Evolutionary conservation across 2,888 invertebrate genomes (phyloP).

Genomic region (Pyrgus malvae): DNA sequence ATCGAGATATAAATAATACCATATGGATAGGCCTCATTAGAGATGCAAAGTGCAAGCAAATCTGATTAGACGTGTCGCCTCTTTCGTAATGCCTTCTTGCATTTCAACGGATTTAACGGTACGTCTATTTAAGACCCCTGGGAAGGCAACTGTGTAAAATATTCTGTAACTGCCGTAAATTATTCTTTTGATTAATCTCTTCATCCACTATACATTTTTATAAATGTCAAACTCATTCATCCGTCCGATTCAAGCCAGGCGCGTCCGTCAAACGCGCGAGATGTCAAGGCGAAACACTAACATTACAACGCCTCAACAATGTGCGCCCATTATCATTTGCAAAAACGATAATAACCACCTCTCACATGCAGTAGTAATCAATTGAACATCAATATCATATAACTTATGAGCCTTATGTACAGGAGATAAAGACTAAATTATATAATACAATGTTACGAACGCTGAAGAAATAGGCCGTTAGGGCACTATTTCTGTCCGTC

Average conservation of each 20-base stretch:
- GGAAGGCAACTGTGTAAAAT: neutral
- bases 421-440: conserved; percentile 12
- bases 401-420: conserved; percentile 9
- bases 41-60: conserved; percentile 31
- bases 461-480: conserved; percentile 42
- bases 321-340: conserved; percentile 14
- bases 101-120: conserved; percentile 7
- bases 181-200: no score
- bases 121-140: conserved; percentile 6
- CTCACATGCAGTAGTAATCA: conserved; percentile 5
- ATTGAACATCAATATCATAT: conserved; percentile 19
- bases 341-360: conserved; percentile 22
- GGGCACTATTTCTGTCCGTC: conserved; percentile 71
- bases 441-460: conserved; percentile 12
- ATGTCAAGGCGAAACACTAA: conserved; percentile 17
- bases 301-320: conserved; percentile 9
- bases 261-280: conserved; percentile 11
- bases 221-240: conserved; percentile 21
- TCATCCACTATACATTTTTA: neutral
- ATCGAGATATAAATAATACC: conserved; percentile 31
- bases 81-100: conserved; percentile 20
- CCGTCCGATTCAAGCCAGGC: neutral
- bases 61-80: conserved; percentile 30
- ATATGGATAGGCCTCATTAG: conserved; percentile 37
- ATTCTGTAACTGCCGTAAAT: no score